Evolutionary conservation across 2,113 vertebrate genomes (phyloP).

Genomic region (Rhinopomastus cyanomelas): DNA sequence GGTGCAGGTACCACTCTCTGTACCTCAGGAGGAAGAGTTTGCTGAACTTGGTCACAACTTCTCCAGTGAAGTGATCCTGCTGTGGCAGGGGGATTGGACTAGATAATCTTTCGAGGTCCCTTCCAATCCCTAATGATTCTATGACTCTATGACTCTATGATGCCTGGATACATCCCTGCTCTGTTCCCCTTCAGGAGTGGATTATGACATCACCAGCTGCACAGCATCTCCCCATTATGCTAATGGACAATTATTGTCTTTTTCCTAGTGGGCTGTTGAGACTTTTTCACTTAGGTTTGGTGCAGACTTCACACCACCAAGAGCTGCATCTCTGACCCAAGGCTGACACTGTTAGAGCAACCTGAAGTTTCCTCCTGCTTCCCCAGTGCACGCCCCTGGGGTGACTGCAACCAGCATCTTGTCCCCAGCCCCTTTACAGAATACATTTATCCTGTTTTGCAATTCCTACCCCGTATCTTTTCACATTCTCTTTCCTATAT

Average conservation of each 20-base stretch:
- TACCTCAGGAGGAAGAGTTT: neutral
- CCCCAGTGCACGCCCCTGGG: neutral
- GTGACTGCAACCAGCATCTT: fast-evolving
- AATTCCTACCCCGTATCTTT: neutral
- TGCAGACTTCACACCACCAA: neutral
- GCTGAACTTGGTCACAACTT: neutral
- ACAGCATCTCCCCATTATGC: neutral
- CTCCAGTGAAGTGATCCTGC: no score
- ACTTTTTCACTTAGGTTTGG: neutral
- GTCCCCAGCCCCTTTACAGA: neutral
- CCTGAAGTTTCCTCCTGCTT: fast-evolving
- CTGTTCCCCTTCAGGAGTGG: neutral
- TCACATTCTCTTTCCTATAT: neutral
- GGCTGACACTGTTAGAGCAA: neutral
- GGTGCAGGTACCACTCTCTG: neutral
- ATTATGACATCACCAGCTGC: neutral
- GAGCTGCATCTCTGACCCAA: neutral
- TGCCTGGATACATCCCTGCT: fast-evolving
- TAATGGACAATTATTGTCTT: neutral
- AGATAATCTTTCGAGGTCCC: no score
- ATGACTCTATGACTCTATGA: no score
- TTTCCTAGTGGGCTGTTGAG: neutral
- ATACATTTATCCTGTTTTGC: neutral
- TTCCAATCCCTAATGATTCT: no score
- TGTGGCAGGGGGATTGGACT: no score